phyloP scores from a whole-genome alignment of 2,113 vertebrate genomes.

The Protomyctophum bolini region DNA sequence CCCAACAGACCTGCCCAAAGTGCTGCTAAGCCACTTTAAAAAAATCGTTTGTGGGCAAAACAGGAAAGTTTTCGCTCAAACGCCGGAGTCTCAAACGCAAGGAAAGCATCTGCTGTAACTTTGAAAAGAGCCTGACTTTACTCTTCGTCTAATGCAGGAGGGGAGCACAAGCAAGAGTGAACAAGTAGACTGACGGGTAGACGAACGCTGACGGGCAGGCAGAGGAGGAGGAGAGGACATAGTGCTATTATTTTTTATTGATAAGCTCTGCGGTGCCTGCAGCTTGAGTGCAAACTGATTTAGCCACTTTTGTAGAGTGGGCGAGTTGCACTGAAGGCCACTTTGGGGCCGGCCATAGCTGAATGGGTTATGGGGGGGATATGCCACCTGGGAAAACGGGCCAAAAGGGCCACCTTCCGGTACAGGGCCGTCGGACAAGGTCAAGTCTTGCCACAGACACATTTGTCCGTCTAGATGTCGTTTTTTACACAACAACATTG shows the following conservation, averaged over 20 bases:
- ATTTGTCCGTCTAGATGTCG: too few species aligned
- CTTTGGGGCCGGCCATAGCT: too few species aligned
- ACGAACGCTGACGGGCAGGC: not conserved
- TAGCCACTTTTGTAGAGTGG: not conserved
- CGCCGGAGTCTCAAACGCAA: too few species aligned
- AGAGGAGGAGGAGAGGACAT: constrained; percentile 8
- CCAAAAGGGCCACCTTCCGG: too few species aligned
- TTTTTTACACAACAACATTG: too few species aligned
- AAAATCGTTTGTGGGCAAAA: constrained; percentile 46
- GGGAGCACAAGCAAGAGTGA: not conserved
- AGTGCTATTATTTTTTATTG: constrained; percentile 4
- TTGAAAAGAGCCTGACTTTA: constrained; percentile 7
- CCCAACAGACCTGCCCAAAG: constrained; percentile 54
- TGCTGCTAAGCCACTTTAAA: constrained; percentile 51
- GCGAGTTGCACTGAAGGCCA: too few species aligned
- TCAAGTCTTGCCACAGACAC: too few species aligned
- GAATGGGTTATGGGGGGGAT: too few species aligned
- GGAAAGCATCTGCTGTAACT: constrained; percentile 9
- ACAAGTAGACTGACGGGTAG: not conserved
- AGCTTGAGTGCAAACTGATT: constrained; percentile 14
- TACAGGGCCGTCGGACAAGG: too few species aligned
- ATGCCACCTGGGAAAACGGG: too few species aligned
- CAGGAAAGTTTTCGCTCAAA: constrained; percentile 20
- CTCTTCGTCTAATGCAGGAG: not conserved
- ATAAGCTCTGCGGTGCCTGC: not conserved